Base-by-base conservation (phyloP, 2,888 invertebrate genomes). In the Listrodromus nycthemerus region DNA sequence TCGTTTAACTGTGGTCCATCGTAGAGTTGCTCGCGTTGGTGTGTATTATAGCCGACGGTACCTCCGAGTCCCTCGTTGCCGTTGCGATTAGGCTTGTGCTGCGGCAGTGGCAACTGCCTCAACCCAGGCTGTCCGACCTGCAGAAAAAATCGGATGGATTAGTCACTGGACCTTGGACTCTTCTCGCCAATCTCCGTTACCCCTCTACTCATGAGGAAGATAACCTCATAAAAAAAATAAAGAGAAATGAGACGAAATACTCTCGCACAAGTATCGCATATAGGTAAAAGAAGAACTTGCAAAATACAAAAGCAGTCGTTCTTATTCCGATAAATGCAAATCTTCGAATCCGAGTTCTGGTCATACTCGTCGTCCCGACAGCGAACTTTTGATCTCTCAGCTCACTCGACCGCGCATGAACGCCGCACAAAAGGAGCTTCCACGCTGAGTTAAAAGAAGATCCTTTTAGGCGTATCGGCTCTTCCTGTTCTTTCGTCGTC, bases 1-100 rank as follows among this genome's bases (percentile, higher is more conserved):
- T 94, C 95, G 86, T 95, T 95, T 94, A 95, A 95, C 80, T 95
- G 94, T 3, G 95, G 92, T 19, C 95, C 95, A 27, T 81, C 86
- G 74, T 74, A 19, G 78, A 48, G 65, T 16, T 65, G 73, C 19
- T 73, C 37, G 30, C 75, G 82, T 24, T 81, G 82, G 33, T 82
- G 52, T 30, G 74, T 45, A 48, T 74, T 84, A 77, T 78, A 74
- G 69, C 74, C 74, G 37, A 65, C 70, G 10, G 78, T 50, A 16
- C 55, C 52, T 50, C 41, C 67, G 24, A 52, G 30, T 10, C 65
- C 74, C 19, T 80, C 78, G 69, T 85, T 86, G 24, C 85, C 83
- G 77, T 86, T 87, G 61, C 58, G 83, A 76, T 86, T 86, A 67
- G 85, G 82, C 75, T 88, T 87, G 75, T 86, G 87, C 66, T 90